phyloP scores from a whole-genome alignment of 2,113 vertebrate species.

The Phylloscopus trochilus region DNA sequence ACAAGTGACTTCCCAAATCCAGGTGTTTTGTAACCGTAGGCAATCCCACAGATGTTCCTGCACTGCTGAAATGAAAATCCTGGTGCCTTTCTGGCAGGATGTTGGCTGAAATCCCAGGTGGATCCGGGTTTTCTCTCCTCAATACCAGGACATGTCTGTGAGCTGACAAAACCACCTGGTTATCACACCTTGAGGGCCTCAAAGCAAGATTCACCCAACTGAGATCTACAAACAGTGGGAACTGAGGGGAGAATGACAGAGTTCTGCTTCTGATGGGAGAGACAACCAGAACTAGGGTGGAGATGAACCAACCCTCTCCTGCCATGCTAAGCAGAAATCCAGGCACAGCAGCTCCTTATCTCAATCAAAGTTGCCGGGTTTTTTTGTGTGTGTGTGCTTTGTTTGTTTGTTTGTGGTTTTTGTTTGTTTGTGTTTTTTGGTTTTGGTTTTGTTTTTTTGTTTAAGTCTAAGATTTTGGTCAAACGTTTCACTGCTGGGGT shows the following conservation, averaged over 20 bases:
- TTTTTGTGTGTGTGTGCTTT: background rate
- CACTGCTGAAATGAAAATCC: accelerated
- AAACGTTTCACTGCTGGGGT: background rate
- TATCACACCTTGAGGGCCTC: background rate
- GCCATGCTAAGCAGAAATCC: background rate
- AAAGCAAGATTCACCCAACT: background rate
- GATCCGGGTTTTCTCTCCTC: background rate
- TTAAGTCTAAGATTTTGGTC: background rate
- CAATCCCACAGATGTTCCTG: background rate
- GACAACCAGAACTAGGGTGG: background rate
- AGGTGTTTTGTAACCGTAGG: background rate
- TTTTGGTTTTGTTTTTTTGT: background rate
- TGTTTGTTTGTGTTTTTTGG: background rate
- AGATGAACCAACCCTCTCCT: background rate
- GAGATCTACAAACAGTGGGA: background rate
- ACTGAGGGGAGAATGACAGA: background rate
- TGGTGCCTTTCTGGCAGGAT: background rate
- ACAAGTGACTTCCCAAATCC: background rate
- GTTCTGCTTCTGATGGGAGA: background rate
- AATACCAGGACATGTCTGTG: background rate
- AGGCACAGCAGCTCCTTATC: background rate
- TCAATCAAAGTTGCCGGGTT: background rate
- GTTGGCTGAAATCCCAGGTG: background rate
- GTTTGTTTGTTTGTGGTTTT: background rate
- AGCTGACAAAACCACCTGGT: background rate